Conservation (phyloP, 2,888 invertebrate genomes). For the Cybosia mesomella region DNA sequence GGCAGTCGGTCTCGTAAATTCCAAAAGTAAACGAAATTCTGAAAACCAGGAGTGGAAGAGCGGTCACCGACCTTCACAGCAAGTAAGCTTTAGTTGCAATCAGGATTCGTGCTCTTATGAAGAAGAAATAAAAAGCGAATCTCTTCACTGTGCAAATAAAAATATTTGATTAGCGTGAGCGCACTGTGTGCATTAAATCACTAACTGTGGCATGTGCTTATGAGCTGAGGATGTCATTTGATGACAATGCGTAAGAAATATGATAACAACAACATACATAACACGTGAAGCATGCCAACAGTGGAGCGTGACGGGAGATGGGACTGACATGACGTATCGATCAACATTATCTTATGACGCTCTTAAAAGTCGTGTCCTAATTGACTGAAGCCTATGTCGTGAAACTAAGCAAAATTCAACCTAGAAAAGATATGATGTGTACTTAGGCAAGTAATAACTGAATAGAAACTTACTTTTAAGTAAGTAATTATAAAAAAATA, state of each 20-base stretch:
- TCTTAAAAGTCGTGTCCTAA: not conserved
- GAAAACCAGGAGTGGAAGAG: too few species aligned
- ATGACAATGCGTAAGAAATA: not conserved
- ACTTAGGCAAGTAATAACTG: too few species aligned
- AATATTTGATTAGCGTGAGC: not conserved
- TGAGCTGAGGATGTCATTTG: not conserved
- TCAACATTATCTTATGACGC: not conserved
- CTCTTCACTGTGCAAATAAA: not conserved
- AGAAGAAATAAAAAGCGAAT: not conserved
- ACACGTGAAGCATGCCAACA: not conserved
- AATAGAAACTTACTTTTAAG: too few species aligned
- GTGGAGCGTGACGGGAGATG: not conserved
- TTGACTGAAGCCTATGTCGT: too few species aligned
- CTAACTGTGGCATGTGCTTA: not conserved
- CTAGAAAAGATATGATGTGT: not conserved
- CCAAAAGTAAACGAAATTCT: too few species aligned
- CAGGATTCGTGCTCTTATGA: too few species aligned
- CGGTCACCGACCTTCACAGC: too few species aligned
- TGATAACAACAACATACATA: slow-evolving; percentile 4
- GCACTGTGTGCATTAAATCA: not conserved
- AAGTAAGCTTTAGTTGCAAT: too few species aligned
- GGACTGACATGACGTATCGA: not conserved
- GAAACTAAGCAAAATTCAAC: not conserved
- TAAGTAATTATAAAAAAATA: too few species aligned
- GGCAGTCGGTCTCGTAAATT: too few species aligned